Evolutionary conservation across 2,888 invertebrate species (phyloP).

Genomic region (Polydrusus cervinus): DNA sequence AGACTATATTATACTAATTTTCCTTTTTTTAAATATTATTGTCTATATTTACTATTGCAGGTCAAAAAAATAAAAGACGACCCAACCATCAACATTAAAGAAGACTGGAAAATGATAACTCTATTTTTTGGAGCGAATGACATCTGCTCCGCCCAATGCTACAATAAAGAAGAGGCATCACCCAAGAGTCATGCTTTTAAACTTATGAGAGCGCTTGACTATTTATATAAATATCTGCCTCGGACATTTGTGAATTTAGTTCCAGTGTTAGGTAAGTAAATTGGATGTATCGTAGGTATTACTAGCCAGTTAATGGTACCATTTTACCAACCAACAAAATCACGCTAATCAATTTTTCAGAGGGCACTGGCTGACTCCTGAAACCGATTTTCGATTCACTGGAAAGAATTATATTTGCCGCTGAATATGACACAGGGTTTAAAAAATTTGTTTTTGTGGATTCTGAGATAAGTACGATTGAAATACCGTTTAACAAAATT

Average conservation of each 20-base stretch:
- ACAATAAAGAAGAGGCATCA: slow-evolving; percentile 75
- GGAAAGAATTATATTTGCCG: no score
- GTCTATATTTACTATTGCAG: not conserved
- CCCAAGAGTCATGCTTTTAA: slow-evolving; percentile 78
- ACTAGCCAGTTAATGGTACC: no score
- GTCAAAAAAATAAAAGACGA: slow-evolving; percentile 76
- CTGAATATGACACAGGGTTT: no score
- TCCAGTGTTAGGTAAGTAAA: slow-evolving; percentile 78
- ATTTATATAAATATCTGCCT: slow-evolving; percentile 78
- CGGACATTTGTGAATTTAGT: slow-evolving; percentile 82
- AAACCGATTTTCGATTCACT: no score
- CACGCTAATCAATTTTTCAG: no score
- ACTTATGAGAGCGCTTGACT: slow-evolving; percentile 79
- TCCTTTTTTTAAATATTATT: no score
- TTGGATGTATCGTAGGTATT: not conserved
- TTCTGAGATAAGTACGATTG: no score
- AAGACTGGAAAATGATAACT: slow-evolving; percentile 86
- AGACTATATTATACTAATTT: no score
- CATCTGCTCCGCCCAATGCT: slow-evolving; percentile 83
- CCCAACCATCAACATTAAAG: slow-evolving; percentile 75
- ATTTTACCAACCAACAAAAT: no score
- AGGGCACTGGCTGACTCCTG: no score
- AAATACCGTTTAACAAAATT: no score
- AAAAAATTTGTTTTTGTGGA: no score
- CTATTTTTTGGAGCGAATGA: slow-evolving; percentile 85